Conservation (phyloP, 2,113 vertebrate species). For the Nanorana parkeri region DNA sequence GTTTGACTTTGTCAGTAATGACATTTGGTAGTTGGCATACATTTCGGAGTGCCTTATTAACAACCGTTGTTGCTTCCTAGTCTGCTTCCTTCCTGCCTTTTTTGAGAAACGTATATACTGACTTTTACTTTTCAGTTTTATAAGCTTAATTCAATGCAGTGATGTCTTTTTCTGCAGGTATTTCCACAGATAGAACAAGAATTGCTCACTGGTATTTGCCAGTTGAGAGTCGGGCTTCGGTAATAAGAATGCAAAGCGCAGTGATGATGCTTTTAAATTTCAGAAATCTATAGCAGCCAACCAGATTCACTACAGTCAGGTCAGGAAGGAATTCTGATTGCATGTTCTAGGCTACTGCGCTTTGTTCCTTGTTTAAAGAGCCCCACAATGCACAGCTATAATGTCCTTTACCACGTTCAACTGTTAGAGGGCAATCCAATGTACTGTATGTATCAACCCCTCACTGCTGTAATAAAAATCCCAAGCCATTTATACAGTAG, state of each 20-base stretch:
- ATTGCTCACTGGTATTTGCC: neutral
- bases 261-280: too few relatives aligned
- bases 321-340: too few relatives aligned
- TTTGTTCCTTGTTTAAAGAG: too few relatives aligned
- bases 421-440: slow-evolving; percentile 21
- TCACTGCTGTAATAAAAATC: slow-evolving; percentile 35
- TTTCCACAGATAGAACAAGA: neutral
- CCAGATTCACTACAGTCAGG: too few relatives aligned
- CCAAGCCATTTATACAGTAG: slow-evolving; percentile 43
- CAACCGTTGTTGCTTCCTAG: slow-evolving; percentile 28
- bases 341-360: too few relatives aligned
- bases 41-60: slow-evolving; percentile 52
- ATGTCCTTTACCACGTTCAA: slow-evolving; percentile 12
- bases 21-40: slow-evolving; percentile 19
- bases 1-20: slow-evolving; percentile 25
- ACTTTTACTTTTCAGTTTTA: neutral
- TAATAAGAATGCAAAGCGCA: too few relatives aligned
- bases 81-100: slow-evolving; percentile 24
- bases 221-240: neutral
- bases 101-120: neutral
- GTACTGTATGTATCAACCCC: slow-evolving; percentile 47
- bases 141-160: neutral
- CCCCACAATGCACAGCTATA: slow-evolving; percentile 20
- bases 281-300: too few relatives aligned
- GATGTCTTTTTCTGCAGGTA: neutral